Percentiles rank a stretch among this genome's conserved stretches.
These are phyloP conservation scores for Aurelia coerulea DNA, from an alignment of 30 jellyfish, hydroid and myxozoan genomes.

Conservation along the genomic window DNA sequence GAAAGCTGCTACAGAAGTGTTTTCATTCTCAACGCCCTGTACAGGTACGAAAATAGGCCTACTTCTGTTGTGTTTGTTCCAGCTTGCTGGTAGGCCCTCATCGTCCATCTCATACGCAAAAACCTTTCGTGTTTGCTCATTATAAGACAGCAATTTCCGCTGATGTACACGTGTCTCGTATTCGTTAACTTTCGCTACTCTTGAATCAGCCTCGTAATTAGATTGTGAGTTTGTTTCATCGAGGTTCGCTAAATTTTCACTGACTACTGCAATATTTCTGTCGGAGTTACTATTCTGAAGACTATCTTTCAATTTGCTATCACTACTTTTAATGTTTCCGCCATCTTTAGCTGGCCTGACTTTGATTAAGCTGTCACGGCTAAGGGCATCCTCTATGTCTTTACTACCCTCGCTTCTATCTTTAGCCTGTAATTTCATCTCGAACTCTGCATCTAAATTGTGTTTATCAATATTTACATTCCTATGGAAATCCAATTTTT, in stretches of 20 bases:
- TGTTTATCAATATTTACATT: too few species aligned
- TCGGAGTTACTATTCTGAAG: background rate
- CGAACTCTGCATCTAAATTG: background rate
- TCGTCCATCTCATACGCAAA: constrained; percentile 62
- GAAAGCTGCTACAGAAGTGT: constrained; percentile 13
- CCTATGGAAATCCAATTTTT: background rate
- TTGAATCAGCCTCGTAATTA: constrained; percentile 19
- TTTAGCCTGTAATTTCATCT: background rate
- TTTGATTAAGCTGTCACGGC: background rate
- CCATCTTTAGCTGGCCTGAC: constrained; percentile 1
- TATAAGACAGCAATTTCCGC: constrained; percentile 40
- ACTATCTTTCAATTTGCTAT: background rate
- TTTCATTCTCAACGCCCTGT: constrained; percentile 65
- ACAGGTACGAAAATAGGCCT: constrained; percentile 74
- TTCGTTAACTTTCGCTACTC: background rate
- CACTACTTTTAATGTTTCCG: background rate
- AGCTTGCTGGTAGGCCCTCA: constrained; percentile 63
- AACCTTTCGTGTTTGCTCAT: background rate
- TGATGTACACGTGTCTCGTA: constrained; percentile 20
- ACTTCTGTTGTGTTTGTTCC: constrained; percentile 8
- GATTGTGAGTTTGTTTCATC: background rate
- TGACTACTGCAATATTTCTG: background rate
- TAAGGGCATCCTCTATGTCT: background rate
- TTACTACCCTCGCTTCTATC: background rate
- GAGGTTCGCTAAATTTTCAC: background rate